A percentile compares a stretch with the other conserved stretches of the same genome.
Conservation (phyloP, 2,113 vertebrate genomes). For the Nycticorax nycticorax region DNA sequence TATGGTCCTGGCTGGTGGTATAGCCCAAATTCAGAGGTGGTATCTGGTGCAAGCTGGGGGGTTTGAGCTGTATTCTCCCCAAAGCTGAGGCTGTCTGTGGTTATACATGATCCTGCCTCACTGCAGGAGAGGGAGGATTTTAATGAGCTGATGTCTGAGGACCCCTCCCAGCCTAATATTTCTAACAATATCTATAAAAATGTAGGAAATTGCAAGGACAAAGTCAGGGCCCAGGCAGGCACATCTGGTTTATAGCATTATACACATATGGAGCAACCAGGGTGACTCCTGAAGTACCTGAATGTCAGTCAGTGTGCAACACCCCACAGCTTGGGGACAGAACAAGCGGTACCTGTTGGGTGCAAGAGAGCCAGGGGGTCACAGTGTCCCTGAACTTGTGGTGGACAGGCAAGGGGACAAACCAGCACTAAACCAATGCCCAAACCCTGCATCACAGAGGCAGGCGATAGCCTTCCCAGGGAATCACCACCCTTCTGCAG, state of each 20-base stretch:
- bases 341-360: not conserved
- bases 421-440: not conserved
- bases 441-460: not conserved
- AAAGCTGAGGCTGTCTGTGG: not conserved
- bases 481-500: not conserved
- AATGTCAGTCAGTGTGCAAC: not conserved
- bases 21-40: not conserved
- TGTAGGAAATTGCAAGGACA: not conserved
- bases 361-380: not conserved
- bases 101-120: not conserved
- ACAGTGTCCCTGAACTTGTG: not conserved
- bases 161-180: not conserved
- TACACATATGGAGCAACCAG: accelerated
- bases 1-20: not conserved
- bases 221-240: not conserved
- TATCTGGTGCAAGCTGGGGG: not conserved
- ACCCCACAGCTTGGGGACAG: not conserved
- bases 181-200: not conserved
- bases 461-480: accelerated
- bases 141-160: not conserved
- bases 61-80: not conserved
- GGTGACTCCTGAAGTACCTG: not conserved
- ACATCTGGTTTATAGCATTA: not conserved
- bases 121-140: not conserved
- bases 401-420: not conserved